Percentiles rank a stretch among this genome's conserved stretches.
Conservation (phyloP, 2,113 vertebrate species). For the Noturus placidus region DNA sequence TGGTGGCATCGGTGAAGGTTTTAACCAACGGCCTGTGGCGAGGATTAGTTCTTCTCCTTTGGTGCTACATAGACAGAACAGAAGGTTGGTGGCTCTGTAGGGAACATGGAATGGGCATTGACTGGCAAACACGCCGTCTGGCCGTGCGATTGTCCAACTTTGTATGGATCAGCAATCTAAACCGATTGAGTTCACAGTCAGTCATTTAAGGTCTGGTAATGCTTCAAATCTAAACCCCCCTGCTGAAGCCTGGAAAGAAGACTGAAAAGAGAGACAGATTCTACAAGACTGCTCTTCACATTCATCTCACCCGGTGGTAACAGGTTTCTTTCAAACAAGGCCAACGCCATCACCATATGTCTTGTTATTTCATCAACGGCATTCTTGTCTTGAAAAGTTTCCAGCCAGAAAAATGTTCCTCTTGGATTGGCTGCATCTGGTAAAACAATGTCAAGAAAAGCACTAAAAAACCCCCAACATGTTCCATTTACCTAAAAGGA, state of each 20-base stretch:
- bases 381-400: neutral
- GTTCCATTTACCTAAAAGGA: neutral
- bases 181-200: neutral
- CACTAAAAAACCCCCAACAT: neutral
- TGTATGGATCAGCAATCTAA: neutral
- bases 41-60: slow-evolving; percentile 21
- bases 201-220: slow-evolving; percentile 16
- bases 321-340: neutral
- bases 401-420: neutral
- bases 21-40: slow-evolving; percentile 27
- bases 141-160: slow-evolving; percentile 5
- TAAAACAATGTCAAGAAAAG: no score
- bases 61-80: slow-evolving; percentile 30
- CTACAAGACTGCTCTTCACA: neutral
- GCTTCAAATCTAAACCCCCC: neutral
- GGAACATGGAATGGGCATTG: neutral
- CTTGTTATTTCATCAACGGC: slow-evolving; percentile 15
- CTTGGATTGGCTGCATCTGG: neutral
- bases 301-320: neutral
- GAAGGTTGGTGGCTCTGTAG: slow-evolving; percentile 30
- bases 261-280: neutral
- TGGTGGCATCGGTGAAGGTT: neutral
- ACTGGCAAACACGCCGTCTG: slow-evolving; percentile 22
- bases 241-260: neutral
- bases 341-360: slow-evolving; percentile 1